Evolutionary conservation across 2,888 invertebrate species (phyloP).

Genomic region (Deilephila elpenor): DNA sequence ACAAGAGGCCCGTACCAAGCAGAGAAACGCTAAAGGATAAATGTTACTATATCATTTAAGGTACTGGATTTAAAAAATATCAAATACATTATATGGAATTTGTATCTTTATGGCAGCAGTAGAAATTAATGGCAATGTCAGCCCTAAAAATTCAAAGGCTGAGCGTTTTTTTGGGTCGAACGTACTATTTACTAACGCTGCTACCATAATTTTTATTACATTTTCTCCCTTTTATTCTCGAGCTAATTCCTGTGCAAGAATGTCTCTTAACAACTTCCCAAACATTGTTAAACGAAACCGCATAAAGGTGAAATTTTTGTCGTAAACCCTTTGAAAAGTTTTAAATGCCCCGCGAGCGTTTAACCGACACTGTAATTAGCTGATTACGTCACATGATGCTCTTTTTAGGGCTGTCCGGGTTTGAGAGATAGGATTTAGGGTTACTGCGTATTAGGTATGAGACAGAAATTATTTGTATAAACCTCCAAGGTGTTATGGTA

Average conservation of each 20-base stretch:
- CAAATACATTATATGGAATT: not conserved
- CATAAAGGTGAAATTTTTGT: not conserved
- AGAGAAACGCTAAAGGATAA: not conserved
- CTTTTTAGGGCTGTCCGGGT: not conserved
- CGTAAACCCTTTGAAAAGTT: conserved; percentile 9
- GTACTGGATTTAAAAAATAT: not conserved
- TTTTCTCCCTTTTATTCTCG: not conserved
- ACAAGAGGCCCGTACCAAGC: not conserved
- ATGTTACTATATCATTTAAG: not conserved
- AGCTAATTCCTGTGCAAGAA: too few species aligned
- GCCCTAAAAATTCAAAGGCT: too few species aligned
- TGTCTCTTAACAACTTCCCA: too few species aligned
- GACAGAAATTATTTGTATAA: too few species aligned
- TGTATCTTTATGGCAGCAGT: not conserved
- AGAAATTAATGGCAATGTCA: not conserved
- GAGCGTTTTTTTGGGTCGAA: too few species aligned
- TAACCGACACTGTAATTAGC: not conserved
- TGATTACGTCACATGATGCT: not conserved
- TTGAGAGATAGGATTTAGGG: not conserved
- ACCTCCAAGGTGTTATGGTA: too few species aligned
- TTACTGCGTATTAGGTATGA: not conserved
- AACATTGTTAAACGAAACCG: conserved; percentile 1
- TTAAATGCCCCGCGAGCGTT: not conserved
- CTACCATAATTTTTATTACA: too few species aligned
- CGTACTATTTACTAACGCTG: too few species aligned